Evolutionary conservation across 2,113 vertebrate genomes (phyloP), one percentile per base, ranked within the genome.

Genomic region (Fregetta grallaria): DNA sequence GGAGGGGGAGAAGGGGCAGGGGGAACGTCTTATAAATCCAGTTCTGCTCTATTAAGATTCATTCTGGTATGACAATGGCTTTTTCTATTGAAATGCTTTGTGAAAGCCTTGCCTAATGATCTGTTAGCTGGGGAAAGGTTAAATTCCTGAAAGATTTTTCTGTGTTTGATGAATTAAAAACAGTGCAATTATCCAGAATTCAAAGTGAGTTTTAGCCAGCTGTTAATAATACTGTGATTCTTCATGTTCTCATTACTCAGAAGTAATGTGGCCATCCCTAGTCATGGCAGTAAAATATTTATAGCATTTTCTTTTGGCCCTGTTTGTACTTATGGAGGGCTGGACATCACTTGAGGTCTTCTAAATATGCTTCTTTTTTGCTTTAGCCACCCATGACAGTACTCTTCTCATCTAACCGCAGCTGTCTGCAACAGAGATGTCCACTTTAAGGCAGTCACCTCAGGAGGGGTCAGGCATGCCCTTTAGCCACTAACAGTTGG

Each of bases 71-170:
- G 3, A 94, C 86, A 96, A 86, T 93, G 80, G 82, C 88, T 96
- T 95, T 96, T 96, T 88, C 92, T 96, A 38, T 86, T 83, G 63
- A 93, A 97, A 72, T 68, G 82, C 53, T 95, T 93, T 96, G 42
- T 83, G 78, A 88, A 93, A 96, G 63, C 75, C 74, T 89, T 81
- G 88, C 88, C 86, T 95, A 97, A 96, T 96, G 88, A 97, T 95
- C 94, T 97, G 94, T 90, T 97, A 91, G 78, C 90, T 93, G 95
- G 82, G 88, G 90, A 96, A 95, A 97, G 88, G 96, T 96, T 96
- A 95, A 94, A 92, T 88, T 94, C 83, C 68, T 49, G 52, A 67
- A 94, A 90, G 92, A 86, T 94, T 92, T 92, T 93, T 90, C 90
- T 92, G 75, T 76, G 67, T 97, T 90, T 93, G 93, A 96, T 94